Conservation (phyloP, 2,797 vertebrate genomes). For the Okamejei kenojei region DNA sequence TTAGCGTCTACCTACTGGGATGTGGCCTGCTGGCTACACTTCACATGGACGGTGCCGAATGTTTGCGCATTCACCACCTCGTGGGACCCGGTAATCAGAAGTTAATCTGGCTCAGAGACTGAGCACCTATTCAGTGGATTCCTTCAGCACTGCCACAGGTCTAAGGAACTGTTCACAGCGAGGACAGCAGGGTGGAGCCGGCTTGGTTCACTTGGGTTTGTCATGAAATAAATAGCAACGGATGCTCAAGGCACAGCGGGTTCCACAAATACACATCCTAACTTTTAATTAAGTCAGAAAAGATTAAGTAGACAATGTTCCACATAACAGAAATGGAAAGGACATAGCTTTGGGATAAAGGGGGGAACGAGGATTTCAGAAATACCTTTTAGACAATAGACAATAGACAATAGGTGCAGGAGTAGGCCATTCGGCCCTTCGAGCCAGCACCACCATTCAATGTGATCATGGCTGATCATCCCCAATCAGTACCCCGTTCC, state of each 20-base stretch:
- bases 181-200: accelerated
- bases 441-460: too few species aligned
- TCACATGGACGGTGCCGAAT: too few species aligned
- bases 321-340: background rate
- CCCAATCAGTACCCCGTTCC: too few species aligned
- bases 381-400: too few species aligned
- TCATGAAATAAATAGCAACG: background rate
- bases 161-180: background rate
- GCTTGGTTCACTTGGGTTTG: background rate
- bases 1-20: too few species aligned
- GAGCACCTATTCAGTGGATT: background rate
- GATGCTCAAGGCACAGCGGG: background rate
- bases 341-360: background rate
- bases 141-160: background rate
- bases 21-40: too few species aligned
- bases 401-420: too few species aligned
- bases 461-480: too few species aligned
- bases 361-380: too few species aligned
- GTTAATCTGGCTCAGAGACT: background rate
- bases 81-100: background rate
- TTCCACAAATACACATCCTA: background rate
- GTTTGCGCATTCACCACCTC: background rate
- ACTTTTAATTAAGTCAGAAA: background rate
- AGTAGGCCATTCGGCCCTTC: too few species aligned
- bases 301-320: too few species aligned